These are phyloP conservation scores for Chymomyza costata DNA, from an alignment of 1,140 invertebrate genomes.

Conservation along the genomic window DNA sequence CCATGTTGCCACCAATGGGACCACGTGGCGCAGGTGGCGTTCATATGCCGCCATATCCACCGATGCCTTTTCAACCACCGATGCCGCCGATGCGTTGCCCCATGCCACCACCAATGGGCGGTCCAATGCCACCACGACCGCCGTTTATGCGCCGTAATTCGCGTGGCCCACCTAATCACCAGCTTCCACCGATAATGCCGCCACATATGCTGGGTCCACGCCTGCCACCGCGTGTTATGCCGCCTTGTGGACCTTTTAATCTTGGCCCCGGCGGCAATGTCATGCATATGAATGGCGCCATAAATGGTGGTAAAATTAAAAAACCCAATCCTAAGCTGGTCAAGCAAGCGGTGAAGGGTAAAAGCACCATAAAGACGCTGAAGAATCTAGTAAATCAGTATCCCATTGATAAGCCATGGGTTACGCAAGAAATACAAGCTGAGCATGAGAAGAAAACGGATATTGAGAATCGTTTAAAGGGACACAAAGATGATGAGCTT, in stretches of 20 bases:
- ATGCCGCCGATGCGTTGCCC: conserved; percentile 49
- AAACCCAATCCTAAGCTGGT: conserved; percentile 60
- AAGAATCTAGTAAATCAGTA: conserved; percentile 74
- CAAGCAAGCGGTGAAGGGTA: conserved; percentile 60
- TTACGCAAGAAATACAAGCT: conserved; percentile 61
- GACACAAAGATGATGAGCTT: conserved; percentile 71
- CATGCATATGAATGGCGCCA: conserved; percentile 41
- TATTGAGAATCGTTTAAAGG: conserved; percentile 71
- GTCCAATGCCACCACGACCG: conserved; percentile 40
- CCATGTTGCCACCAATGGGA: conserved; percentile 47
- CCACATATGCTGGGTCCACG: conserved; percentile 47
- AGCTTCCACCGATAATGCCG: conserved; percentile 44
- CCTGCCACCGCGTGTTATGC: conserved; percentile 42
- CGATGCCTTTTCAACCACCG: conserved; percentile 37
- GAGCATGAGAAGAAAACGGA: conserved; percentile 63
- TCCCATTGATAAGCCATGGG: conserved; percentile 74
- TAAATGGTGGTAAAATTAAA: conserved; percentile 51
- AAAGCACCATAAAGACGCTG: conserved; percentile 67
- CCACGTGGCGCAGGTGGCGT: conserved; percentile 31
- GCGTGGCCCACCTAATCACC: conserved; percentile 28
- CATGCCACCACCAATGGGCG: conserved; percentile 40
- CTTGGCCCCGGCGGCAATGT: conserved; percentile 20
- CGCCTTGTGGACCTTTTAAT: conserved; percentile 20
- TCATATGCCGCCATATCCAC: conserved; percentile 37
- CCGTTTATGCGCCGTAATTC: conserved; percentile 55